phyloP scores from a whole-genome alignment of 2,113 vertebrate genomes.

The Paraplagusia blochii region DNA sequence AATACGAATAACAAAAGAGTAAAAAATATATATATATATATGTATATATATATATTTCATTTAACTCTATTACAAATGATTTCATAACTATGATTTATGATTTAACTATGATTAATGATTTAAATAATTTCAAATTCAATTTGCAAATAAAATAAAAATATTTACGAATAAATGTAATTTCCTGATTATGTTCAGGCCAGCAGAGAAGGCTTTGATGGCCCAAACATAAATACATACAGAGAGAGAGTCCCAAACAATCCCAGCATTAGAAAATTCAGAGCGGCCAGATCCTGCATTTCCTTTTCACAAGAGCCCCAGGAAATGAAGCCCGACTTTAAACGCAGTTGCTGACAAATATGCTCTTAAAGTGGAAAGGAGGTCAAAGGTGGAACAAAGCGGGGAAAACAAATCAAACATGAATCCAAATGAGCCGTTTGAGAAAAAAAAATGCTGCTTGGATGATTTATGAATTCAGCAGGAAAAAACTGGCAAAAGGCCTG shows the following conservation, averaged over 20 bases:
- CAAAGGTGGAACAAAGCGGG: conserved; percentile 43
- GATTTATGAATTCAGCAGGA: conserved; percentile 49
- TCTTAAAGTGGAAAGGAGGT: conserved; percentile 33
- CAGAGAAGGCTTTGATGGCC: no score
- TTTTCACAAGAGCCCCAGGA: conserved; percentile 26
- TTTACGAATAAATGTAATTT: no score
- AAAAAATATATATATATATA: no score
- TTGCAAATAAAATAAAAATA: no score
- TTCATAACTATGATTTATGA: no score
- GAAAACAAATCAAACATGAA: conserved; percentile 56
- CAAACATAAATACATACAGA: conserved; percentile 19
- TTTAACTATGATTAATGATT: no score
- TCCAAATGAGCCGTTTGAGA: conserved; percentile 50
- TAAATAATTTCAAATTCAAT: no score
- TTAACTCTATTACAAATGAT: no score
- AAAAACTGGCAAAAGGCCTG: conserved; percentile 34
- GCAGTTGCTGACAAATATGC: conserved; percentile 27
- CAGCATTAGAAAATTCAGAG: no score
- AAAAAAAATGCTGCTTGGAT: conserved; percentile 33
- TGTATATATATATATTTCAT: no score
- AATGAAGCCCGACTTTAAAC: conserved; percentile 36
- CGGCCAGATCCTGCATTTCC: conserved; percentile 4
- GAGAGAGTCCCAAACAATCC: not conserved
- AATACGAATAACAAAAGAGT: not conserved
- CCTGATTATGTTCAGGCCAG: no score